These are phyloP conservation scores for Drosophila merina DNA, from an alignment of 2,888 invertebrate species.

Conservation along the genomic window DNA sequence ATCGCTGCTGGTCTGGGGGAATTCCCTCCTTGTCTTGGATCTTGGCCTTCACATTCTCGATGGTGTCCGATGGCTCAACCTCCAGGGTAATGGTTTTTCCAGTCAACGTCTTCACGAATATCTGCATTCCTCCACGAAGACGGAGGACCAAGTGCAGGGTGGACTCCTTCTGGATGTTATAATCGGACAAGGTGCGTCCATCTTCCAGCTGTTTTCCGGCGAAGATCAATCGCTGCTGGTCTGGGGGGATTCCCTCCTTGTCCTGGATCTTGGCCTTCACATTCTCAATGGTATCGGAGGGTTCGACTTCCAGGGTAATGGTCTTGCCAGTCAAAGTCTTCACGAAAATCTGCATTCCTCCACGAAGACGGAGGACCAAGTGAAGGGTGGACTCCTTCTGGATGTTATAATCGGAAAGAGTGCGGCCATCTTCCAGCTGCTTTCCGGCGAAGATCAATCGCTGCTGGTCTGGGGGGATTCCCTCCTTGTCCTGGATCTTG, in stretches of 20 bases:
- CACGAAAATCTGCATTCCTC: slow-evolving; percentile 64
- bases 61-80: slow-evolving; percentile 48
- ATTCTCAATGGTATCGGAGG: slow-evolving; percentile 55
- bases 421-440: slow-evolving; percentile 59
- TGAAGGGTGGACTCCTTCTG: slow-evolving; percentile 58
- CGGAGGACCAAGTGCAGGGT: slow-evolving; percentile 57
- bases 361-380: slow-evolving; percentile 56
- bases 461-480: slow-evolving; percentile 69
- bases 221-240: slow-evolving; percentile 61
- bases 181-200: slow-evolving; percentile 57
- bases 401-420: slow-evolving; percentile 53
- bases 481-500: slow-evolving; percentile 76
- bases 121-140: slow-evolving; percentile 60
- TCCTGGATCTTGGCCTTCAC: slow-evolving; percentile 64
- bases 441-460: slow-evolving; percentile 60
- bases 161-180: slow-evolving; percentile 62
- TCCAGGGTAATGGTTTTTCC: slow-evolving; percentile 57
- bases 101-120: slow-evolving; percentile 55
- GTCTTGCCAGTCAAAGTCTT: slow-evolving; percentile 59
- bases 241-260: slow-evolving; percentile 62
- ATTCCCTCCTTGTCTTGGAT: slow-evolving; percentile 64
- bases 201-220: slow-evolving; percentile 63
- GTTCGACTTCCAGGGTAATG: slow-evolving; percentile 55
- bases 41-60: slow-evolving; percentile 60
- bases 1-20: slow-evolving; percentile 63